Base-by-base conservation (phyloP, 2,113 vertebrate genomes). In the Leptosomus discolor region DNA sequence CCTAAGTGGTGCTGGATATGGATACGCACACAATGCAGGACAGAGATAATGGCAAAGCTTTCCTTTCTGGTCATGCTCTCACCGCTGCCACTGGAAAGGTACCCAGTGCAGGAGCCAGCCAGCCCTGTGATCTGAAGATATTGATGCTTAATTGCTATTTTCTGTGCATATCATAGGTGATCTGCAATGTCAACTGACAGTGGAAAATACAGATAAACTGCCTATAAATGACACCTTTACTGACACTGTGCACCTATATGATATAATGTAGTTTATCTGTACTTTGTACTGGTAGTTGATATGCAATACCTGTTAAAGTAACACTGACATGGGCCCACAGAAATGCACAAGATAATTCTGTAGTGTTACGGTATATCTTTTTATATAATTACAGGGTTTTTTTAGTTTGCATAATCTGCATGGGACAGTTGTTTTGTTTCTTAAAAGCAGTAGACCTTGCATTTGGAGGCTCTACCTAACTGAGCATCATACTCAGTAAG, bases 1-100 rank as follows among this genome's bases (percentile, higher is more conserved):
- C 91, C 92, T 95, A 94, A 95, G 86, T 92, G 95, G 9, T 85
- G 77, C 5, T 96, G 89, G 94, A 80, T 90, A 91, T 88, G 92
- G 84, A 95, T 95, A 88, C 0, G 12, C 91, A 90, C 80, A 71
- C 69, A 48, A 54, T 69, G 91, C 56, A 65, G 83, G 64, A n/a
- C 3, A 8, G 80, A 94, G 92, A 85, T 91, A 95, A 96, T 74
- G 84, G 94, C 69, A 85, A 45, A 75, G 83, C 92, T 94, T 84
- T 95, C 8, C n/a, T 64, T 61, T 21, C 73, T 56, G 32, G 41
- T 83, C 74, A 45, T 68, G 93, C 56, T 71, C 27, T 67, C 17
- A 11, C 26, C 0, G 3, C 58, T 57, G 58, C 50, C 22, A 3
- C n/a, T 50, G 74, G 69, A 58, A 54, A 26, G 50, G 36, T 14